Percentiles rank a stretch among this genome's conserved stretches.
Conservation (phyloP, 2,113 vertebrate genomes). For the Prunella himalayana region DNA sequence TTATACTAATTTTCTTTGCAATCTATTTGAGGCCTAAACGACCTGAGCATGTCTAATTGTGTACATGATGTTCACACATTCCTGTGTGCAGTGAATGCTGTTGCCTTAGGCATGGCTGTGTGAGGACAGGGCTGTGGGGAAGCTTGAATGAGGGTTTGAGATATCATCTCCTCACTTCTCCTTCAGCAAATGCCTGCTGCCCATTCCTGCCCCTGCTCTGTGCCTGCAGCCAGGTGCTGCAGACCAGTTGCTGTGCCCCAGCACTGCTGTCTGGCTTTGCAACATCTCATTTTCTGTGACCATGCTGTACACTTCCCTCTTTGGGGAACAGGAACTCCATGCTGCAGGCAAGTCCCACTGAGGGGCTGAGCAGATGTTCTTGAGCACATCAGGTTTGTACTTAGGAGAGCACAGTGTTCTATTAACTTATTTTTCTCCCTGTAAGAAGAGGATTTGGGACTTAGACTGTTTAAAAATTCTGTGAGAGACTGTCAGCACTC, state of each 20-base stretch:
- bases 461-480: neutral
- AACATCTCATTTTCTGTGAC: neutral
- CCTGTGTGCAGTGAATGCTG: neutral
- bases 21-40: neutral
- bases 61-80: neutral
- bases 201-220: neutral
- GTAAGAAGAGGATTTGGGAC: neutral
- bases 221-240: neutral
- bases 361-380: neutral
- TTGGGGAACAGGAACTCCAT: neutral
- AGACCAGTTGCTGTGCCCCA: neutral
- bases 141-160: neutral
- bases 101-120: accelerated
- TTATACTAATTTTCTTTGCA: neutral
- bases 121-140: neutral
- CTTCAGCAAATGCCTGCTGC: neutral
- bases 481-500: neutral
- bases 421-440: neutral
- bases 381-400: neutral
- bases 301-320: neutral
- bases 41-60: neutral
- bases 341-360: neutral
- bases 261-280: neutral
- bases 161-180: neutral
- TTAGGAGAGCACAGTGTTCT: neutral